Evolutionary conservation across 2,797 vertebrate species (phyloP), one percentile per base, ranked within the genome.

Genomic region (Bufotes viridis): DNA sequence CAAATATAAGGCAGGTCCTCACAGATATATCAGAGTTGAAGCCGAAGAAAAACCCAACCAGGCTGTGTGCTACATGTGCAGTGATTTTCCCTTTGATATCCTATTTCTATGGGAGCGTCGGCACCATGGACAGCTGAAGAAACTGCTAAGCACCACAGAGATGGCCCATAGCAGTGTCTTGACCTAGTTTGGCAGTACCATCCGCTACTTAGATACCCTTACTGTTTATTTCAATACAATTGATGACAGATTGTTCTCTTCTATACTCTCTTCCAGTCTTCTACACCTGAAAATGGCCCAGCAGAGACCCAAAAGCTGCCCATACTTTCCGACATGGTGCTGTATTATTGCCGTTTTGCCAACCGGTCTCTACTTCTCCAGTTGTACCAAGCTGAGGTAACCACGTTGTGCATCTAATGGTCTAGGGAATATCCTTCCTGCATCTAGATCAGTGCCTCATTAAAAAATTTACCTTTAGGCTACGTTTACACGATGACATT

Each of bases 291-390:
- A 80, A 91, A 95, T 0, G 95, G 96, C 22, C 92, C 90, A 0
- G 90, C 93, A 5, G 95, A 97, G 22, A 93, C 93, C 49, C 92
- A 94, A 0, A 93, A 93, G 2, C 92, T 98, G 87, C 96, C 98
- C 84, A 99, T 99, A 93, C 94, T 99, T 91, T 97, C 97, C 0
- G 98, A 99, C 91, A 94, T 99, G 96, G 95, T 99, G 72, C 96
- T 99, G 26, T 99, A 99, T 91, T 99, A 99, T 90, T 99, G 98
- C 90, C 97, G 98, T 84, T 94, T 97, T 0, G 98, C 98, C 2
- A 88, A 93, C 0, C 94, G 95, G 6, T 96, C 97, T 0, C 91
- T 97, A 79, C 95, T 99, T 81, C 94, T 99, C 91, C 98, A 99
- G 93, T 96, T 99, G 87, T 99, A 99, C 90, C 97, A 98, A 93